These are phyloP conservation scores for Belgica antarctica DNA, from an alignment of 2,888 invertebrate species.

Conservation along the genomic window DNA sequence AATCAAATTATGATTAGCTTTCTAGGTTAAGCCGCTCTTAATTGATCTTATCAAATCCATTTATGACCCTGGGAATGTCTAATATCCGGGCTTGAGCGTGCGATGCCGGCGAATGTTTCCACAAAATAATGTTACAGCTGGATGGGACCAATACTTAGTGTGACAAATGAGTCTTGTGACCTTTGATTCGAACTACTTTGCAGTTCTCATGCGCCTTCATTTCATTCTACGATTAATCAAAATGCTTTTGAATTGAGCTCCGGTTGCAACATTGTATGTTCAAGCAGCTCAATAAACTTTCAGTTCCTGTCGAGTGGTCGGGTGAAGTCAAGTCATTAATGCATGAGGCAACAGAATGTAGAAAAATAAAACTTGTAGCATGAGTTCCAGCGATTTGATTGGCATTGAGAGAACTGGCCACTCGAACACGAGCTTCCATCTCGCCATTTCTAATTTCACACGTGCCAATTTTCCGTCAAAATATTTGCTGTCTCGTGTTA, in stretches of 20 bases:
- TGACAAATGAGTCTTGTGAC: conserved; percentile 18
- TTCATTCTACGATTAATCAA: not conserved
- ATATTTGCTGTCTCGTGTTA: not conserved
- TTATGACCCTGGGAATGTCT: too few species aligned
- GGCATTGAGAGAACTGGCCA: not conserved
- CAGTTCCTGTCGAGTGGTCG: too few species aligned
- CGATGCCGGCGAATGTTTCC: too few species aligned
- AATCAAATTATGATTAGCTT: too few species aligned
- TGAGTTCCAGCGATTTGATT: too few species aligned
- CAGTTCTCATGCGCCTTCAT: not conserved
- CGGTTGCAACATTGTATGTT: conserved; percentile 15
- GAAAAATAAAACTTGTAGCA: too few species aligned
- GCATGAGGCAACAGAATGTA: too few species aligned
- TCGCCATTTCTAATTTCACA: not conserved
- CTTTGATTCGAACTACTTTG: not conserved
- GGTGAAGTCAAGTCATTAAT: too few species aligned
- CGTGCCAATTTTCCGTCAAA: not conserved
- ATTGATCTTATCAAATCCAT: too few species aligned
- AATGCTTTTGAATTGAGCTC: not conserved
- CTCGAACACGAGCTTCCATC: not conserved
- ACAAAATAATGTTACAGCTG: too few species aligned
- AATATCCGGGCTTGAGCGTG: too few species aligned
- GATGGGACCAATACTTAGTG: not conserved
- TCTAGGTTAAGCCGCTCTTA: too few species aligned
- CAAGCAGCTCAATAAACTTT: not conserved